Conservation (phyloP, 1,140 invertebrate genomes). For the Lordiphosa collinella region DNA sequence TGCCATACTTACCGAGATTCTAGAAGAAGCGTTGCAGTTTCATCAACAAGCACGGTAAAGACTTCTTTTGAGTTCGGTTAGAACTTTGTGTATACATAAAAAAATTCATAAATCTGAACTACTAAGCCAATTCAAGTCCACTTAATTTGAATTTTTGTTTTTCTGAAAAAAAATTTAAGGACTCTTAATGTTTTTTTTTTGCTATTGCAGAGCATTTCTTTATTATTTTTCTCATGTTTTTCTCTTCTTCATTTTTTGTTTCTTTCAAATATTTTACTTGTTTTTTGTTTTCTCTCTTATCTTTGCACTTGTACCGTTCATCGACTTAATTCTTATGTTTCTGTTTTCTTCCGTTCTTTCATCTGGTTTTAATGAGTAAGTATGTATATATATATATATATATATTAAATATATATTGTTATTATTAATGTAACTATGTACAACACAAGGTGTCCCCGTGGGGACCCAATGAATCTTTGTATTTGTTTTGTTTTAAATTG, state of each 20-base stretch:
- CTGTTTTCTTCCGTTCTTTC: slow-evolving; percentile 11
- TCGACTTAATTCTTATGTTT: slow-evolving; percentile 60
- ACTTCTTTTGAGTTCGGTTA: too few species aligned
- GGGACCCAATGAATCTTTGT: slow-evolving; percentile 68
- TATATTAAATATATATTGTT: slow-evolving; percentile 66
- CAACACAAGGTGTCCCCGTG: slow-evolving; percentile 50
- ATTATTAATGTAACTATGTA: slow-evolving; percentile 74
- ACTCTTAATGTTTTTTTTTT: slow-evolving; percentile 7
- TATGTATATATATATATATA: slow-evolving; percentile 52
- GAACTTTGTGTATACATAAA: too few species aligned
- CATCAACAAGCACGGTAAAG: too few species aligned
- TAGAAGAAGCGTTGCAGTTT: too few species aligned
- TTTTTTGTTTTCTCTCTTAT: slow-evolving; percentile 27
- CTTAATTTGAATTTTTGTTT: too few species aligned
- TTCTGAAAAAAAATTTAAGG: neutral
- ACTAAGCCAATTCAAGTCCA: too few species aligned
- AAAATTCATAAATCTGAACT: too few species aligned
- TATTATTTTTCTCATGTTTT: slow-evolving; percentile 67
- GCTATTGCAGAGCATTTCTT: slow-evolving; percentile 79
- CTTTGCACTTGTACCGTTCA: slow-evolving; percentile 74
- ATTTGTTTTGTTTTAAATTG: slow-evolving; percentile 26
- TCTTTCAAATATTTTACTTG: slow-evolving; percentile 29
- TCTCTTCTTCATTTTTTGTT: slow-evolving; percentile 36
- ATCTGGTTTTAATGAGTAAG: slow-evolving; percentile 59
- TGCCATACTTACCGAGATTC: too few species aligned